These are phyloP conservation scores for Leptura quadrifasciata DNA, from an alignment of 2,888 invertebrate genomes.

Conservation along the genomic window DNA sequence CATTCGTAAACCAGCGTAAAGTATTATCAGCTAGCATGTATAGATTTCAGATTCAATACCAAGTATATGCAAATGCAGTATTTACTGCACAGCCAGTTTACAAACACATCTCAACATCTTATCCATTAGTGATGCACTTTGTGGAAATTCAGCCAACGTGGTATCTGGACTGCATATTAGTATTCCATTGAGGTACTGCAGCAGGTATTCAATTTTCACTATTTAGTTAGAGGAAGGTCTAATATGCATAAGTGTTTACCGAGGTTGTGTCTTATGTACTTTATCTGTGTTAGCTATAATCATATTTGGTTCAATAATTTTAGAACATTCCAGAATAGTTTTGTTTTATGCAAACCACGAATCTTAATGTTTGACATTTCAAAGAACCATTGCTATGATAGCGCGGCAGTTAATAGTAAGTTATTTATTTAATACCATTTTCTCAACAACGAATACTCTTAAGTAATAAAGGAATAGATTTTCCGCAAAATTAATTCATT, in stretches of 20 bases:
- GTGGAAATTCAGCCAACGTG: conserved; percentile 35
- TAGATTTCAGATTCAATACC: conserved; percentile 21
- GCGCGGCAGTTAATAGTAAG: too few relatives aligned
- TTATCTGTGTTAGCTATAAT: conserved; percentile 13
- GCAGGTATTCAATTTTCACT: conserved; percentile 26
- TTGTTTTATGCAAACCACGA: not conserved
- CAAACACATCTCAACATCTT: conserved; percentile 52
- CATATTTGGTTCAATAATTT: not conserved
- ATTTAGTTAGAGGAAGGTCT: conserved; percentile 26
- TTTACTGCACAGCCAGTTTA: conserved; percentile 49
- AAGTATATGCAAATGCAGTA: conserved; percentile 51
- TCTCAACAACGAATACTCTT: too few relatives aligned
- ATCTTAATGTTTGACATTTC: not conserved
- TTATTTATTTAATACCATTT: too few relatives aligned
- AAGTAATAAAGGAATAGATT: too few relatives aligned
- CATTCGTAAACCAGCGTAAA: not conserved
- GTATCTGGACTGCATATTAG: conserved; percentile 27
- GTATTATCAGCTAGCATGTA: conserved; percentile 8
- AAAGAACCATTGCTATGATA: not conserved
- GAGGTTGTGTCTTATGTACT: conserved; percentile 12
- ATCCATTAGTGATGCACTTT: conserved; percentile 56
- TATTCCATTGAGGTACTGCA: conserved; percentile 20
- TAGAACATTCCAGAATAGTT: not conserved
- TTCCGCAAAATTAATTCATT: too few relatives aligned
- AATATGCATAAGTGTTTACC: conserved; percentile 35